phyloP scores from a whole-genome alignment of 2,113 vertebrate species.

The Paraplagusia blochii region DNA sequence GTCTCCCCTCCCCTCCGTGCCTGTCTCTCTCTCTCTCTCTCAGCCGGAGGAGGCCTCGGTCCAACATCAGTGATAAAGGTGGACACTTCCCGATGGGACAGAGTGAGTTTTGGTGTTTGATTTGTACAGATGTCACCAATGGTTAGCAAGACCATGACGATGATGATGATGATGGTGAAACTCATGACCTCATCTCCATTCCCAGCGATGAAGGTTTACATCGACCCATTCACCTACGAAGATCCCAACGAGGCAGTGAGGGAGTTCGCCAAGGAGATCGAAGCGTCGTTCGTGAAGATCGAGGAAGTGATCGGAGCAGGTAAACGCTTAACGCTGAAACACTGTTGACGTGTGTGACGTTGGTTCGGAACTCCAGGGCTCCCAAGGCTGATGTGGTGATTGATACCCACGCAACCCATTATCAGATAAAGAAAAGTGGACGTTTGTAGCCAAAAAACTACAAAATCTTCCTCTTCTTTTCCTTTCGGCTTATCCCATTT shows the following conservation, averaged over 20 bases:
- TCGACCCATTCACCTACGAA: slow-evolving; percentile 76
- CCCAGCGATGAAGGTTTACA: slow-evolving; percentile 75
- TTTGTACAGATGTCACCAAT: not conserved
- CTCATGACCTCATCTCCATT: slow-evolving; percentile 1
- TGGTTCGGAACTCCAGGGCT: too few relatives aligned
- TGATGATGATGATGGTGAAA: not conserved
- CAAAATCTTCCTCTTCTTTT: too few relatives aligned
- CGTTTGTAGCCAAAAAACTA: too few relatives aligned
- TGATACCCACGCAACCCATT: too few relatives aligned
- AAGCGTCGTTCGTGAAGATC: slow-evolving; percentile 75
- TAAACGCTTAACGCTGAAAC: slow-evolving; percentile 1
- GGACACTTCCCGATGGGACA: slow-evolving; percentile 85
- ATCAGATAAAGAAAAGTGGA: too few relatives aligned
- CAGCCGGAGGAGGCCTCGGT: slow-evolving; percentile 64
- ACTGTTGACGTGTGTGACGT: too few relatives aligned
- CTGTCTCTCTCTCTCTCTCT: slow-evolving; percentile 42
- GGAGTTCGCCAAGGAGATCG: slow-evolving; percentile 77
- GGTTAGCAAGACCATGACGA: not conserved
- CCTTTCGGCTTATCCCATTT: too few relatives aligned
- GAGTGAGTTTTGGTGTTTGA: slow-evolving; percentile 68
- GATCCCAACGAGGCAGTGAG: slow-evolving; percentile 72
- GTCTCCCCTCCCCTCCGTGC: not conserved
- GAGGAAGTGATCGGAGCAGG: slow-evolving; percentile 78
- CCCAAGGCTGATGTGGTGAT: too few relatives aligned
- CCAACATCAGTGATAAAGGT: slow-evolving; percentile 70